These are phyloP conservation scores for Todiramphus chloris DNA, from an alignment of 2,113 vertebrate species.

Conservation along the genomic window DNA sequence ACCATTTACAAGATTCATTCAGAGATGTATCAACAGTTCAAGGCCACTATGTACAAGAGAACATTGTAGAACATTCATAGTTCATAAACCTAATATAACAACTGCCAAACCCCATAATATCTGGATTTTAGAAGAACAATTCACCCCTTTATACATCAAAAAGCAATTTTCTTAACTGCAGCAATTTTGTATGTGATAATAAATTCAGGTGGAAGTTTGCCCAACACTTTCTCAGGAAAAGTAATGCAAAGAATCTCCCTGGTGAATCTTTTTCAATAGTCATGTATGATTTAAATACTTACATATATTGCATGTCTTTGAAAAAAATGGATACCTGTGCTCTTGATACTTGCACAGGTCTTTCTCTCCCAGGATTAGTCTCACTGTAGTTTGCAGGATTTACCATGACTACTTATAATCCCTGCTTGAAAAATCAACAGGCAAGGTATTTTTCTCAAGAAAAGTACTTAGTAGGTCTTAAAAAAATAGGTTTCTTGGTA, in stretches of 20 bases:
- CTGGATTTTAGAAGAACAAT: conserved; percentile 52
- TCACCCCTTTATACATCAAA: conserved; percentile 38
- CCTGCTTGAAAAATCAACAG: conserved; percentile 41
- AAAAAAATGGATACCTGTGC: neutral
- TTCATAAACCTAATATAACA: conserved; percentile 11
- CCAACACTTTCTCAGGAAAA: neutral
- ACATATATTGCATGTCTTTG: neutral
- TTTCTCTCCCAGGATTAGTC: conserved; percentile 33
- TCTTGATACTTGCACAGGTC: neutral
- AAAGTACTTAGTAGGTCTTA: conserved; percentile 29
- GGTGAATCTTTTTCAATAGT: neutral
- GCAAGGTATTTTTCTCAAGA: conserved; percentile 22
- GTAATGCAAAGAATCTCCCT: neutral
- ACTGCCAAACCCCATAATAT: conserved; percentile 10
- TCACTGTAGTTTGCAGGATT: conserved; percentile 38
- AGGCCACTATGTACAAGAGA: neutral
- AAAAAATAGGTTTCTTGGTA: conserved; percentile 21
- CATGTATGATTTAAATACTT: neutral
- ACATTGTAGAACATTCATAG: conserved; percentile 43
- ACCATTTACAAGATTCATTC: neutral
- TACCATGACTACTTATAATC: conserved; percentile 30
- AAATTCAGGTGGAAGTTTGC: neutral
- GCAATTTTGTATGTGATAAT: conserved; percentile 38
- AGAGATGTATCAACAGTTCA: neutral
- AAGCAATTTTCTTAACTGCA: conserved; percentile 51